Base-by-base conservation (phyloP, 2,113 vertebrate species). In the Carlito syrichta region DNA sequence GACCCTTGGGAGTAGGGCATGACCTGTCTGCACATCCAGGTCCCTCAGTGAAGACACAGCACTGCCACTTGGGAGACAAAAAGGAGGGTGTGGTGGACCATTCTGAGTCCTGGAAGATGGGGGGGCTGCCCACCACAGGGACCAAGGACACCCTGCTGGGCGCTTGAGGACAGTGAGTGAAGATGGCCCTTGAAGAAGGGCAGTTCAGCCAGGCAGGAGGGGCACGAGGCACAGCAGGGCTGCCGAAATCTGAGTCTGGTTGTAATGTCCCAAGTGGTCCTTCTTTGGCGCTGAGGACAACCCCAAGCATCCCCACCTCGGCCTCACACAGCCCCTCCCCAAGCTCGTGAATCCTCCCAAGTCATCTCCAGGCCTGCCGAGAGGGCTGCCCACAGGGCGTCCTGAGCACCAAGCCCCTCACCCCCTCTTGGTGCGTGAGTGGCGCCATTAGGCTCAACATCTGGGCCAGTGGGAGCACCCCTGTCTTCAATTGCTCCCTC, bases 381-480 rank as follows among this genome's bases (percentile, higher is more conserved):
- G n/a, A n/a, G n/a, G n/a, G 0, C 52, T 2, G 5, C 5, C 60
- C 56, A 58, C 79, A 20, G 58, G 35, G 3, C 17, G 10, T 27
- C 11, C 27, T 2, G 25, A 52, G 6, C 9, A 19, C 12, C 58
- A 13, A 30, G 40, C 58, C 23, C 48, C 16, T 4, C 32, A 8
- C 35, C 19, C 32, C 32, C 20, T 52, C 32, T 4, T 13, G 19
- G n/a, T 8, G 38, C 23, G 22, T 40, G 11, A 13, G 23, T 6
- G 3, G 43, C 3, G 0, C 23, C 58, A 19, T 8, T 0, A 0
- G 25, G 4, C 45, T n/a, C 58, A 8, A 45, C 19, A 7, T 19
- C 22, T 1, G 7, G 35, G 0, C 12, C 10, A 48, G 30, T 32
- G 13, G 22, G 10, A 60, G 56, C 38, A 2, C 0, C 16, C 1